Percentiles rank a stretch among this genome's conserved stretches.
Conservation (phyloP, 2,797 vertebrate species). For the Atherinosoma microstoma region DNA sequence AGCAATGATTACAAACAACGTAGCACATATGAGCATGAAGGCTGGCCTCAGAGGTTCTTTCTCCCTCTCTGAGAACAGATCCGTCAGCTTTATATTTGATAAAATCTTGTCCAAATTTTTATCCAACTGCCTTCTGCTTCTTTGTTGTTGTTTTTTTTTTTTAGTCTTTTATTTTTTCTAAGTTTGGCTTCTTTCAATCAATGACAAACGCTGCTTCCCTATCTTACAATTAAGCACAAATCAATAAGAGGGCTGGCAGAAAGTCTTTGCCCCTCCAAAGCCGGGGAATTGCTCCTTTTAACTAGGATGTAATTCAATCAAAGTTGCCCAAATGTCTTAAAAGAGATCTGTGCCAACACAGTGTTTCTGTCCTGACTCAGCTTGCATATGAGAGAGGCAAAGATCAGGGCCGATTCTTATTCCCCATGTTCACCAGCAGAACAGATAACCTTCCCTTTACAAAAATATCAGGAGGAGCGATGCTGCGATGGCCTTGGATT, state of each 20-base stretch:
- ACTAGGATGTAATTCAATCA: neutral
- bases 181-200: neutral
- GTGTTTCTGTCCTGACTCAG: conserved; percentile 25
- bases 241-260: too few species aligned
- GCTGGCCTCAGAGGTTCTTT: conserved; percentile 19
- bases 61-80: conserved; percentile 1
- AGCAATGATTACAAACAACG: conserved; percentile 22
- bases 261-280: neutral
- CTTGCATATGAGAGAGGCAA: conserved; percentile 3
- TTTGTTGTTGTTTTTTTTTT: neutral
- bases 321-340: neutral
- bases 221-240: neutral
- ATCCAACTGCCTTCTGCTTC: neutral
- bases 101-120: conserved; percentile 2
- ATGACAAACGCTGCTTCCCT: neutral
- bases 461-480: conserved; percentile 29
- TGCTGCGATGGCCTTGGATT: conserved; percentile 58
- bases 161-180: neutral
- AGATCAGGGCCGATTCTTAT: conserved; percentile 11
- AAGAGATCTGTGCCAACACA: conserved; percentile 6
- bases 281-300: neutral
- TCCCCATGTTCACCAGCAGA: conserved; percentile 20
- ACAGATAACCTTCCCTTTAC: neutral
- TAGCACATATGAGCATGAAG: conserved; percentile 25
- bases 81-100: conserved; percentile 25